Base-by-base conservation (phyloP, 2,113 vertebrate genomes). In the Oryctolagus cuniculus region DNA sequence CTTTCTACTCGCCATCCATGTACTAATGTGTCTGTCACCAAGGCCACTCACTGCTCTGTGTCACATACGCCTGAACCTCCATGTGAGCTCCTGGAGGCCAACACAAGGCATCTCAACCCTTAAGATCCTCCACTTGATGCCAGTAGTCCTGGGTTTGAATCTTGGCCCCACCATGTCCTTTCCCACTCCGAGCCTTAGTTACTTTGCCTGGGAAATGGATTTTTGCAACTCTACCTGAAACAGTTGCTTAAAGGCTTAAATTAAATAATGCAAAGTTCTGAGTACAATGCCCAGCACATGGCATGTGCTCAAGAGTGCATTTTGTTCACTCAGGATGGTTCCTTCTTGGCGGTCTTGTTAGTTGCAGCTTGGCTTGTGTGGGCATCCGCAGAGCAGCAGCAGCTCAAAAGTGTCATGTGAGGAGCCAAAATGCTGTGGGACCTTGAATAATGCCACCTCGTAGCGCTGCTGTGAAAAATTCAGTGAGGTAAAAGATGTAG, bases 231-330 rank as follows among this genome's bases (percentile, higher is more conserved):
- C 44, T 17, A 36, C 38, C 1, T 11, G 34, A 6, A 5, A 3
- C 5, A 24, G 16, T 31, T 44, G 9, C 31, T 55, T 53, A 92
- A 13, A 80, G 61, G 44, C n/a, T 64, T 73, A 25, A 49, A 49
- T 1, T 22, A 13, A 22, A 75, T 24, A 2, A 51, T 0, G 3
- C 24, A 15, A n/a, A 70, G 9, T 0, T 0, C 51, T 66, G 19
- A 44, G 49, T 27, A 13, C 5, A 44, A 10, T 1, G 13, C 29
- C 63, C 27, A 22, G 49, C 8, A 10, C 24, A 3, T 1, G 53
- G 21, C 12, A 10, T 11, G 25, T 27, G 12, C 24, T 77, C 67
- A 29, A 0, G 6, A 5, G 36, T 2, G 25, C 38, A 12, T 0
- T 31, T 11, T 16, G 3, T 36, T 53, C 67, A 27, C 6, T 25